Evolutionary conservation across 2,888 invertebrate species (phyloP), one percentile per base, ranked within the genome.

Genomic region (Harpalus rufipes): DNA sequence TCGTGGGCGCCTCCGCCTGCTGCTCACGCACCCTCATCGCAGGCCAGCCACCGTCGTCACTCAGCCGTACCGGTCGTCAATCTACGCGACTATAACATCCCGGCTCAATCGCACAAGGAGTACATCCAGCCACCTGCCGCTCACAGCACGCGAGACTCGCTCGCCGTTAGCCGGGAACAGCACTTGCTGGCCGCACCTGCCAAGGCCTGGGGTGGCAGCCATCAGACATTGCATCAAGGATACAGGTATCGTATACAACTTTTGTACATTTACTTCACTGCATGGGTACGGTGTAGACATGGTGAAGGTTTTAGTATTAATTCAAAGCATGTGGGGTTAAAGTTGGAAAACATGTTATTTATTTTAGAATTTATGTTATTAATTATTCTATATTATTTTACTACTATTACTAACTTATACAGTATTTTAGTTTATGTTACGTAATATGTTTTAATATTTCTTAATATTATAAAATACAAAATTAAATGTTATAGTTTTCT

Each of bases 111-210:
- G 80, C 93, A 93, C 88, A 92, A 92, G 88, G 93, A 93, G 86
- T 93, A 93, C 87, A 91, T 92, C 59, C 93, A 93, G 88, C 93
- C 93, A 82, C 93, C 93, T 72, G 93, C 92, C 86, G 93, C 94
- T 85, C 93, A 93, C 87, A 91, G 92, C 8, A 91, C 92, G 85
- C 91, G 93, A 84, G 93, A 93, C 89, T 87, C 88, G 56, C 86
- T 90, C 39, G 87, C 89, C 0, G 88, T 90, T 8, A 88, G 89
- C 14, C 91, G 93, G 82, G 93, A 93, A 90, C 92, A 92, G 87
- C 94, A 94, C 91, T 92, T 94, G 83, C 90, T 93, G 25, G 91
- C 92, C 12, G 91, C 93, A 12, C 90, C 91, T 90, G 90, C 90
- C 85, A 87, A 91, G 87, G 89, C 89, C 86, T 90, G 92, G 92